Evolutionary conservation across 1,140 invertebrate genomes (phyloP).

Genomic region (Lordiphosa stackelbergi): DNA sequence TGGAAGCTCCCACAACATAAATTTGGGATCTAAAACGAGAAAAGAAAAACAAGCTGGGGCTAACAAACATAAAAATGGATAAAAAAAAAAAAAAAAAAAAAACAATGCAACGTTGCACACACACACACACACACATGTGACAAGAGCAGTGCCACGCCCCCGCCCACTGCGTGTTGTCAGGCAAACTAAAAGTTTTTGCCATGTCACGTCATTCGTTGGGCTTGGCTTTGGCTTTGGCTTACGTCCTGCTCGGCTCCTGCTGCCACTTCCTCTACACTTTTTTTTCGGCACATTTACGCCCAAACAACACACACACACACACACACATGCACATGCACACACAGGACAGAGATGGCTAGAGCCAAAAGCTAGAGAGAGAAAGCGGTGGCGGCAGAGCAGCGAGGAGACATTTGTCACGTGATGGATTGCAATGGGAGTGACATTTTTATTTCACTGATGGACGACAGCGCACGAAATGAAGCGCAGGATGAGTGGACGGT

Average conservation of each 20-base stretch:
- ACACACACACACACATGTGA: constrained; percentile 24
- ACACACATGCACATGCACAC: constrained; percentile 5
- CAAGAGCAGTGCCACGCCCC: constrained; percentile 48
- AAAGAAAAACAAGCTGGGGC: constrained; percentile 31
- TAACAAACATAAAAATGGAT: constrained; percentile 58
- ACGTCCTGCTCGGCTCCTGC: constrained; percentile 28
- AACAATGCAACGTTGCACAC: constrained; percentile 29
- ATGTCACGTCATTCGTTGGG: constrained; percentile 69
- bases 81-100: constrained; percentile 24
- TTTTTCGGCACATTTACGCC: constrained; percentile 67
- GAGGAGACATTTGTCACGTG: constrained; percentile 74
- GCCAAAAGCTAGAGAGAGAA: neutral
- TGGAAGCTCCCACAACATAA: constrained; percentile 64
- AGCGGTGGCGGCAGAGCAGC: neutral
- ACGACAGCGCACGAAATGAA: constrained; percentile 68
- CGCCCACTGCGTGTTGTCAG: constrained; percentile 57
- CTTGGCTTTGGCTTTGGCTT: constrained; percentile 32
- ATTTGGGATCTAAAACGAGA: constrained; percentile 62
- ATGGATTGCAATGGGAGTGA: constrained; percentile 77
- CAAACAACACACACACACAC: constrained; percentile 17
- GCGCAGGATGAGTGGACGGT: constrained; percentile 23
- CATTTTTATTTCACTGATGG: constrained; percentile 77
- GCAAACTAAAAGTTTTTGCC: constrained; percentile 64
- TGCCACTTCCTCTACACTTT: constrained; percentile 24
- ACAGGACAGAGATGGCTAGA: constrained; percentile 16